Percentiles rank a stretch among this genome's conserved stretches.
Evolutionary conservation across 2,113 vertebrate species (phyloP).

Genomic region (Mungos mungo): DNA sequence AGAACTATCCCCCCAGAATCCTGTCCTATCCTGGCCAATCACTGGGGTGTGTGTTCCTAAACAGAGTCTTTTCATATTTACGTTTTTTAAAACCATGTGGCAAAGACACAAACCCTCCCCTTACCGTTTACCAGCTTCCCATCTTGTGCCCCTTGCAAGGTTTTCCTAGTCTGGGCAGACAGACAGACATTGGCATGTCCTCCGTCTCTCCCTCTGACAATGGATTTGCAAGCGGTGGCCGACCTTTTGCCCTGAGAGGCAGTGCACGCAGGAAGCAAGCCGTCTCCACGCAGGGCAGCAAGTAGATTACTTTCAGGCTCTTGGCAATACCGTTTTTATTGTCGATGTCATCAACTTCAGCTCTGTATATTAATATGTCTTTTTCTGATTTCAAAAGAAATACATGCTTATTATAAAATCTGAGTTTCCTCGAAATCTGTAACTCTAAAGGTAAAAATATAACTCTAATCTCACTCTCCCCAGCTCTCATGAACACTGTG

Average conservation of each 20-base stretch:
- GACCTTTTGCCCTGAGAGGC: not conserved
- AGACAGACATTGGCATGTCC: rapidly evolving
- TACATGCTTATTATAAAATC: conserved; percentile 28
- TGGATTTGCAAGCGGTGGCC: not conserved
- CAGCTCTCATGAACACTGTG: not conserved
- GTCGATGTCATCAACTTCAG: not conserved
- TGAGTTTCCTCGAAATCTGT: not conserved
- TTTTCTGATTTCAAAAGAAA: conserved; percentile 41
- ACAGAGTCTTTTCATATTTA: not conserved
- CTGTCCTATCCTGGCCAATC: not conserved
- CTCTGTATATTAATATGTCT: not conserved
- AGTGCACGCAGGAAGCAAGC: not conserved
- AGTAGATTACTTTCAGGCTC: not conserved
- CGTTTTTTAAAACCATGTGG: not conserved
- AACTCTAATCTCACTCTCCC: not conserved
- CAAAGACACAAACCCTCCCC: not conserved
- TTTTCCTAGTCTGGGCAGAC: not conserved
- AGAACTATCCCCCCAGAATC: not conserved
- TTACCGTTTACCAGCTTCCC: not conserved
- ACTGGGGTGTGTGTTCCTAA: not conserved
- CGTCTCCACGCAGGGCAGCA: not conserved
- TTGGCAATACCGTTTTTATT: not conserved
- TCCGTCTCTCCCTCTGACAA: not conserved
- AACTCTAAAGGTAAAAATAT: not conserved
- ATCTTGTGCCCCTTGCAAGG: rapidly evolving